Conservation (phyloP, 2,888 invertebrate genomes). For the Aromia moschata region DNA sequence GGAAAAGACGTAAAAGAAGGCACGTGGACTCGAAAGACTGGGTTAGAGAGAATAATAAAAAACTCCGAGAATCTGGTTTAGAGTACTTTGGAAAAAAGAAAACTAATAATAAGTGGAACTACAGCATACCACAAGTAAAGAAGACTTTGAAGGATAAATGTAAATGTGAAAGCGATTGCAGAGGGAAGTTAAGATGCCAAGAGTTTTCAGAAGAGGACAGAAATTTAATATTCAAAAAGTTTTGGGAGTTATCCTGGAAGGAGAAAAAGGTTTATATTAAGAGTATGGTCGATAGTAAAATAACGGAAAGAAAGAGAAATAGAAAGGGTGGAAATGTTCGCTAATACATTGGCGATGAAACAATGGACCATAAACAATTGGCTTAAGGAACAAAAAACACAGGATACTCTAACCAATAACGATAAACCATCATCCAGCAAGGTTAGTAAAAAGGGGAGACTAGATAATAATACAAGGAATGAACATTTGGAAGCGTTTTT, state of each 20-base stretch:
- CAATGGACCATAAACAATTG: too few species aligned
- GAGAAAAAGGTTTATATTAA: slow-evolving; percentile 1
- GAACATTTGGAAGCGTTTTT: slow-evolving; percentile 8
- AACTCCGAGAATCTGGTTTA: background rate
- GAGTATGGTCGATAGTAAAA: background rate
- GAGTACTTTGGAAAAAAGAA: background rate
- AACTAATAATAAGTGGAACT: slow-evolving; percentile 10
- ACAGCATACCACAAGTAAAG: slow-evolving; percentile 6
- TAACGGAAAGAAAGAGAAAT: background rate
- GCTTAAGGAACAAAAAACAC: slow-evolving; percentile 2
- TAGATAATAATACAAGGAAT: slow-evolving; percentile 1
- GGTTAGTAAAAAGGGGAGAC: background rate
- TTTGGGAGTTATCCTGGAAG: slow-evolving; percentile 2
- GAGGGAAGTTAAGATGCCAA: slow-evolving; percentile 3
- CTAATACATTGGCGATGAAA: slow-evolving; percentile 6
- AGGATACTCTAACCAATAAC: slow-evolving; percentile 5
- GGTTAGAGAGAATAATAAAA: background rate
- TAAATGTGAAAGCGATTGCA: slow-evolving; percentile 5
- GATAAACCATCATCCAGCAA: slow-evolving; percentile 8
- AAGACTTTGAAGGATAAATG: slow-evolving; percentile 12
- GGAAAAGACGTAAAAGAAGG: slow-evolving; percentile 10
- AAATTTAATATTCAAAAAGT: background rate
- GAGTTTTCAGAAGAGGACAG: slow-evolving; percentile 9
- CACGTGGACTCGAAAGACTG: background rate
- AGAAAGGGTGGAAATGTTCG: background rate